Evolutionary conservation across 2,797 vertebrate species (phyloP).

Genomic region (Selene dorsalis): DNA sequence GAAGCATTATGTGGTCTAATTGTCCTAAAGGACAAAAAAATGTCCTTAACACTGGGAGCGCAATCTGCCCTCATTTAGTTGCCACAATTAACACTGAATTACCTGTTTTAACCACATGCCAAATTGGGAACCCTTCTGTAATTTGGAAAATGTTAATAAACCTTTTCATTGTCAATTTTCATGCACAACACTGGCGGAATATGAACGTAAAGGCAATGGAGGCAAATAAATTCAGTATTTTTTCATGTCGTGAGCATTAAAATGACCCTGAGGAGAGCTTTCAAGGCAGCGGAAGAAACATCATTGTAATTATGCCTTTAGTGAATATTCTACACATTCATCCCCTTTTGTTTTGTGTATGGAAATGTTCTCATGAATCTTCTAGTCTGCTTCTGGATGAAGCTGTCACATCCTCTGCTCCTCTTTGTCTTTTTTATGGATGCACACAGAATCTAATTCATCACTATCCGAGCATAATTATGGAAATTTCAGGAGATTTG

Average conservation of each 20-base stretch:
- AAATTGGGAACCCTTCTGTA: constrained; percentile 30
- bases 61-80: constrained; percentile 38
- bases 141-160: constrained; percentile 47
- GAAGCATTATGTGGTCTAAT: constrained; percentile 49
- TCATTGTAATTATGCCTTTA: constrained; percentile 62
- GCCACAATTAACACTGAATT: constrained; percentile 32
- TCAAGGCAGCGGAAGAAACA: constrained; percentile 59
- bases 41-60: constrained; percentile 31
- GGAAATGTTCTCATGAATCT: constrained; percentile 73
- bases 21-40: constrained; percentile 50
- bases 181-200: constrained; percentile 12
- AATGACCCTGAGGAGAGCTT: constrained; percentile 59
- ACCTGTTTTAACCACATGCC: constrained; percentile 24
- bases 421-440: constrained; percentile 66
- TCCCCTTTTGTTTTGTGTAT: constrained; percentile 61
- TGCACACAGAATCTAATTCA: constrained; percentile 68
- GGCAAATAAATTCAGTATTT: constrained; percentile 49
- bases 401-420: constrained; percentile 69
- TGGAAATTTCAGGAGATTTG: constrained; percentile 74
- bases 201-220: constrained; percentile 41
- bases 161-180: constrained; percentile 38
- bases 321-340: constrained; percentile 64
- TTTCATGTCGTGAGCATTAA: constrained; percentile 45
- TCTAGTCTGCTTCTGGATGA: constrained; percentile 66
- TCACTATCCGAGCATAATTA: constrained; percentile 72